Evolutionary conservation across 2,888 invertebrate genomes (phyloP), one percentile per base, ranked within the genome.

Genomic region (Myathropa florea): DNA sequence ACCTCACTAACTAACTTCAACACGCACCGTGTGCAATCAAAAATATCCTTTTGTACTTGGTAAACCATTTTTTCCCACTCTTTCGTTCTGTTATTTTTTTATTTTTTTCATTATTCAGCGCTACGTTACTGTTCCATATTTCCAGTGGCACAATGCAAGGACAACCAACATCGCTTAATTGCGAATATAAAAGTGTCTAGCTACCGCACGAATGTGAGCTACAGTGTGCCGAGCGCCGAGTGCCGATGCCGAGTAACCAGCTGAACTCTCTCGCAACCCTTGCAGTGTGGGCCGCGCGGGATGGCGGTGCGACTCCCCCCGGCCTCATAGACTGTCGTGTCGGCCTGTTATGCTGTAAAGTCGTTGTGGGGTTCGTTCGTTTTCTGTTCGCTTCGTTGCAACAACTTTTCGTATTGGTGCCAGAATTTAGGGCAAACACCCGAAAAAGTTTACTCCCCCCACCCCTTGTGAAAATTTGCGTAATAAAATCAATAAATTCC

Each of bases 21-120:
- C 85, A 85, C 85, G 85, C 81, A 81, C 68, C 72, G 77, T 82
- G 82, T 85, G 85, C 85, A 85, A 85, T 85, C 85, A 77, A 77
- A 85, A 85, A 78, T 73, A 85, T 82, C 68, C 82, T 63, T 85
- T 85, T 85, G 77, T 73, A 68, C 72, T 53, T 46, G 55, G 53
- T 60, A 59, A 67, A 67, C 39, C 21, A 30, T 59, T 71, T 83
- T 39, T 81, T 23, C n/a, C n/a, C n/a, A n/a, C 26, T 70, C 53
- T 75, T 65, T 70, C n/a, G 24, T 68, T 60, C 33, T 33, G 21
- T 57, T 36, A 1, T 28, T 59, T 4, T n/a, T 71, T 60, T 53
- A 59, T 14, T 14, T 71, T 60, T 70, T 72, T 61, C 55, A 55
- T 28, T 63, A 71, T 71, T 68, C 28, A 46, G 67, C 68, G 80